These are phyloP conservation scores for Scaeva pyrastri DNA, from an alignment of 2,888 invertebrate species.

Conservation along the genomic window DNA sequence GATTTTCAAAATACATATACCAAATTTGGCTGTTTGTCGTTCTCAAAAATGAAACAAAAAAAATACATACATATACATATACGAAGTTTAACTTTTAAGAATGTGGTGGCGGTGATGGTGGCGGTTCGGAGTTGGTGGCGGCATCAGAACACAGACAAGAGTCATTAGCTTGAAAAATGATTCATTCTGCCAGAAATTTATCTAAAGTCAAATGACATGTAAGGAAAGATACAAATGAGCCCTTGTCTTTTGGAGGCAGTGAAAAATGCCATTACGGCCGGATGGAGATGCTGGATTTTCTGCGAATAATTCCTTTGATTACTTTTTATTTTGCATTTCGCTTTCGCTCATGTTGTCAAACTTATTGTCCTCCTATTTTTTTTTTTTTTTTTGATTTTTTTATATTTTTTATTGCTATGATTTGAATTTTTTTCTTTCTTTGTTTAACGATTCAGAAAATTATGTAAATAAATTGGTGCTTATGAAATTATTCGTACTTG, in stretches of 20 bases:
- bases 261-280: constrained; percentile 22
- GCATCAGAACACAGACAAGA: constrained; percentile 63
- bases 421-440: background rate
- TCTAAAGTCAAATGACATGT: constrained; percentile 76
- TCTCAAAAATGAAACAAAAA: constrained; percentile 16
- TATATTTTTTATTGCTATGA: too few species aligned
- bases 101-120: constrained; percentile 14
- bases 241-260: constrained; percentile 21
- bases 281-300: constrained; percentile 14
- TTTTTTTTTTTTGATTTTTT: too few species aligned
- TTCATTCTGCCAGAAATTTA: constrained; percentile 74
- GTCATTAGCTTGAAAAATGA: constrained; percentile 75
- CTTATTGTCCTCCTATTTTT: background rate
- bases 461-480: background rate
- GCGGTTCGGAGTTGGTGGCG: background rate
- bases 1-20: constrained; percentile 47
- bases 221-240: constrained; percentile 70
- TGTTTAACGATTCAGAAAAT: background rate
- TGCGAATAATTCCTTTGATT: constrained; percentile 13
- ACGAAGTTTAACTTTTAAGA: constrained; percentile 59
- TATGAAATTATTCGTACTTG: too few species aligned
- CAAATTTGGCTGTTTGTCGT: background rate
- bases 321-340: constrained; percentile 6
- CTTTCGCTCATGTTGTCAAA: background rate
- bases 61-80: constrained; percentile 12